phyloP scores from a whole-genome alignment of 2,113 vertebrate species.

The Odocoileus hemionus region DNA sequence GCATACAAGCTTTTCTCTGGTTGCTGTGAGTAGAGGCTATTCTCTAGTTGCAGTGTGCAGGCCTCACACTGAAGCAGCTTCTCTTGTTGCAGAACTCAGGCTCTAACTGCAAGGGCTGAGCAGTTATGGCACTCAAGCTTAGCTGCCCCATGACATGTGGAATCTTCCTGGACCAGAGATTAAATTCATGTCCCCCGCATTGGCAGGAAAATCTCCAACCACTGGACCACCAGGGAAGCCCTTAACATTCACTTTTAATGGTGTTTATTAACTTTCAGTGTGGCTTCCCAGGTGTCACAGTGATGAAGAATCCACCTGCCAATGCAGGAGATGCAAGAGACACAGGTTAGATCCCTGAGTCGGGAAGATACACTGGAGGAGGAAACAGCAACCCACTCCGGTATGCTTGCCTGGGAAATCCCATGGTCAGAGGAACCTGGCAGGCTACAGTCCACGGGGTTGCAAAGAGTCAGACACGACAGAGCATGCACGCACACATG shows the following conservation, averaged over 20 bases:
- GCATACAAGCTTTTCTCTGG: background rate
- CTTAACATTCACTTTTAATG: background rate
- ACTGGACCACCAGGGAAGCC: background rate
- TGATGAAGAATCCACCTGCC: background rate
- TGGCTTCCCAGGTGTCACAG: background rate
- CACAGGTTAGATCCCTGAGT: background rate
- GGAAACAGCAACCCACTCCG: background rate
- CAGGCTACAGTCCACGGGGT: background rate
- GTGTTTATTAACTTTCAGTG: background rate
- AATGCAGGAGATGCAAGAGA: background rate
- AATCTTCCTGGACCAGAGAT: background rate
- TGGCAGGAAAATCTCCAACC: background rate
- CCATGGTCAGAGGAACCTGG: background rate
- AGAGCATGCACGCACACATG: background rate
- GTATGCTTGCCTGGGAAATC: background rate
- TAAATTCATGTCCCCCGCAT: background rate
- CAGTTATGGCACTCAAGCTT: background rate
- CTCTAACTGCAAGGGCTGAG: background rate
- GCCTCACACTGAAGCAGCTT: background rate
- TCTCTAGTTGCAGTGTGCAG: background rate
- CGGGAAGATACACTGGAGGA: background rate
- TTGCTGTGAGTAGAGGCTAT: background rate
- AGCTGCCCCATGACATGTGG: background rate
- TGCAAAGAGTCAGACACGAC: fast-evolving
- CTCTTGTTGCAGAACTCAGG: background rate